Base-by-base conservation (phyloP, 2,797 vertebrate genomes). In the Poecile montanus region DNA sequence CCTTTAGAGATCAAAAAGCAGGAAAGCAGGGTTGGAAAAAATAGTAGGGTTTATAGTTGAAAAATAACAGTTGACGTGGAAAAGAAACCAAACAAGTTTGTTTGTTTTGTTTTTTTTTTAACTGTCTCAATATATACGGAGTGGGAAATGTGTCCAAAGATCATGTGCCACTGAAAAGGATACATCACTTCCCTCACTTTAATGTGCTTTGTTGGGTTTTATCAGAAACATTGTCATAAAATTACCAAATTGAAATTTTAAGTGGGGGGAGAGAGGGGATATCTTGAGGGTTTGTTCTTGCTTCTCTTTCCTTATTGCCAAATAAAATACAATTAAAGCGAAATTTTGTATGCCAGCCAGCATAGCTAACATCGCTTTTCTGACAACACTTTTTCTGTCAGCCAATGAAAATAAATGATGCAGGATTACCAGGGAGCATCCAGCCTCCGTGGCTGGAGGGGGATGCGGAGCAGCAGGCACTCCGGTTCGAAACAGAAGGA, bases 241-340 rank as follows among this genome's bases (percentile, higher is more conserved):
- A 95, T 81, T 58, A 90, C 73, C 81, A 91, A 96, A 94, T 66
- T 91, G 89, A 93, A 93, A 88, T 83, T 95, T 91, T 85, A 94
- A 89, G 89, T 10, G 56, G 47, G 62, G 30, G 10, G 50, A 32
- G 54, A 25, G 77, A 50, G 45, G 60, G 19, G 47, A 29, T 93
- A 88, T 86, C 87, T 85, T 54, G 67, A 91, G 94, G 94, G 91
- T 71, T 88, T 63, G 50, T 82, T 74, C 62, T 90, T 81, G 67
- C 91, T 96, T 78, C 83, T 92, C 21, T 88, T 90, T 89, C 73
- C 85, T 93, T 93, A 79, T 79, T 93, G 89, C 87, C 75, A 91
- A 94, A 93, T 95, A 96, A 96, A 94, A 94, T 48, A 95, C 89
- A 88, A 93, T 94, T 95, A 94, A 95, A 94, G 88, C 85, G 92